Base-by-base conservation (phyloP, 2,888 invertebrate genomes). In the Bruchidius siliquastri region DNA sequence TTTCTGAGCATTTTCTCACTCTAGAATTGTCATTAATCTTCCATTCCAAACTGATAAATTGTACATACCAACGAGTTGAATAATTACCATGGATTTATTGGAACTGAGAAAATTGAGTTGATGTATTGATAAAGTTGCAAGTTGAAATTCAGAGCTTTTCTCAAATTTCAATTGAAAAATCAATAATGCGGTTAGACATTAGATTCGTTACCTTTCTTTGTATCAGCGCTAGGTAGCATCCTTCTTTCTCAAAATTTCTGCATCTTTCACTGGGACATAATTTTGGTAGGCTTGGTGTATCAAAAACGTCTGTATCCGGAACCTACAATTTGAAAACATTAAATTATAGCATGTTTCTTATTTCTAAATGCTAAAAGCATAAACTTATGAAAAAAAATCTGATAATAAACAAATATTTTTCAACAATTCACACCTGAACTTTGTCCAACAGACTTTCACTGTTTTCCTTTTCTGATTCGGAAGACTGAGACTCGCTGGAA, bases 281-380 rank as follows among this genome's bases (percentile, higher is more conserved):
- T 69, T 89, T 89, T 2, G 92, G 92, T 72, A 93, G 84, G 10
- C 85, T 87, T 18, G 88, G 87, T 67, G 90, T 85, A 84, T 93
- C 91, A 82, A 94, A 95, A 76, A 94, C 82, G 84, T 93, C 93
- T 78, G 91, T 90, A 74, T 90, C 88, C 67, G 93, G 93, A 32
- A 93, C 90, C 92, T 93, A 82, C 67, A 79, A 79, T 10, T 70
- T 22, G 22, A 72, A 70, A 30, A 30, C 8, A 30, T 30, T 30
- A 6, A 30, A 6, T 8, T 30, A 6, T 30, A n/a, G n/a, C n/a
- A n/a, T n/a, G n/a, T n/a, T n/a, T n/a, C n/a, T n/a, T n/a, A n/a
- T n/a, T n/a, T n/a, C n/a, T n/a, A n/a, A n/a, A n/a, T n/a, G n/a
- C n/a, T n/a, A n/a, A n/a, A n/a, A n/a, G n/a, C n/a, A n/a, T n/a